phyloP scores from a whole-genome alignment of 2,888 invertebrate species.

The Achlya flavicornis region DNA sequence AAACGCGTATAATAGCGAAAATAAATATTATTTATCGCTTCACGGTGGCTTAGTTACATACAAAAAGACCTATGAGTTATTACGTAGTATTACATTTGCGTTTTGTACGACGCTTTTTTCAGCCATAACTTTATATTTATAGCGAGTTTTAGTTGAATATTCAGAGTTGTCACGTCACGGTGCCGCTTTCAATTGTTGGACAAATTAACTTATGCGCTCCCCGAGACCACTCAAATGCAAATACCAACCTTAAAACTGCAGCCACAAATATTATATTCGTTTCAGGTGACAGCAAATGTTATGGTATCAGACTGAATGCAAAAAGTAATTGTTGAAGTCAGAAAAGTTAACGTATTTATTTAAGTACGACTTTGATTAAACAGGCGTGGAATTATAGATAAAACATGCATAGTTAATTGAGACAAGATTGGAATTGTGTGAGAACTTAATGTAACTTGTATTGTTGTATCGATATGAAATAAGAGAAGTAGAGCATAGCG shows the following conservation, averaged over 20 bases:
- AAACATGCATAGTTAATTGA: constrained; percentile 27
- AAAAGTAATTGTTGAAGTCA: background rate
- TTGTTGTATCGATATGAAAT: background rate
- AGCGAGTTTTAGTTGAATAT: constrained; percentile 79
- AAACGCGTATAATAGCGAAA: constrained; percentile 83
- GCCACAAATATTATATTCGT: constrained; percentile 4
- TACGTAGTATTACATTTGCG: constrained; percentile 78
- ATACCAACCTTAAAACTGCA: constrained; percentile 31
- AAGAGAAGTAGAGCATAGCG: too few relatives aligned
- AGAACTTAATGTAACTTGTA: constrained; percentile 20
- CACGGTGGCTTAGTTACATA: constrained; percentile 82
- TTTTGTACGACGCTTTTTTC: constrained; percentile 76
- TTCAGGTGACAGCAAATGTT: constrained; percentile 3
- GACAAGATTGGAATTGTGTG: constrained; percentile 29
- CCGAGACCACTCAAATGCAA: constrained; percentile 23
- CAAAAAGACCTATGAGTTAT: constrained; percentile 83
- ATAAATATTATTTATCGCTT: constrained; percentile 84
- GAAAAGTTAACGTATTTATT: constrained; percentile 30
- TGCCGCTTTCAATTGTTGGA: constrained; percentile 60
- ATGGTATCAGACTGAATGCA: constrained; percentile 1
- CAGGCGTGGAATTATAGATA: constrained; percentile 44
- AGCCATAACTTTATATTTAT: constrained; percentile 80
- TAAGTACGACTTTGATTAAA: constrained; percentile 42
- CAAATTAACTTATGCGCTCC: constrained; percentile 43
- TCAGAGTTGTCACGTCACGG: constrained; percentile 76